Conservation (phyloP, 2,113 vertebrate genomes). For the Ifrita kowaldi region DNA sequence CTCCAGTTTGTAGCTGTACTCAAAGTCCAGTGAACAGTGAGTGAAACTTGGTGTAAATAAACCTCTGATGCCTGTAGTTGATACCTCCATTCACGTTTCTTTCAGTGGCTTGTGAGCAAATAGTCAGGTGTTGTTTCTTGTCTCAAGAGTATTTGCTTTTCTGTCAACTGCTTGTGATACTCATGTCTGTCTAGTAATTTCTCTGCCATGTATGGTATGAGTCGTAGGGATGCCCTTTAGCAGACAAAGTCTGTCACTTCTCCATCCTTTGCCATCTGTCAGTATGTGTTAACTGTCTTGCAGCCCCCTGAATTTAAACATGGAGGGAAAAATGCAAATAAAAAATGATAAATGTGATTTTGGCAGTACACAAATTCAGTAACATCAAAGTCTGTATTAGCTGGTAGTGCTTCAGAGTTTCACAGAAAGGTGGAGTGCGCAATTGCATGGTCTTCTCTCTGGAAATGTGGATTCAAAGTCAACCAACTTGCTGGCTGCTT, state of each 20-base stretch:
- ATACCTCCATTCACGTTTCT: background rate
- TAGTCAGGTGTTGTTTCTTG: background rate
- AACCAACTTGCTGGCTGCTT: background rate
- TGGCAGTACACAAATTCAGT: background rate
- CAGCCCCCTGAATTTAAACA: background rate
- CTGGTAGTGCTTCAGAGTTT: background rate
- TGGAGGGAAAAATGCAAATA: accelerated
- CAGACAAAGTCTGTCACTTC: background rate
- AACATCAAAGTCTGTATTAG: background rate
- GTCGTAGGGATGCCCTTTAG: background rate
- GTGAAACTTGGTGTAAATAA: accelerated
- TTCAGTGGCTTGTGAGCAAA: background rate
- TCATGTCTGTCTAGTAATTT: background rate
- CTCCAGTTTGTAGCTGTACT: background rate
- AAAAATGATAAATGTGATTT: background rate
- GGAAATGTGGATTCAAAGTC: background rate
- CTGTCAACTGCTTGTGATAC: background rate
- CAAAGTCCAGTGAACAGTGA: background rate
- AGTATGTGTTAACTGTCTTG: background rate
- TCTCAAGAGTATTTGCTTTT: background rate
- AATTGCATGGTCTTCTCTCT: background rate
- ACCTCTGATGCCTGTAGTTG: background rate
- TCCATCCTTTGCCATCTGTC: background rate
- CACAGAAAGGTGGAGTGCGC: background rate
- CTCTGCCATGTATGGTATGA: background rate